Percentiles rank a stretch among this genome's conserved stretches.
These are phyloP conservation scores for Paedocypris micromegethes DNA, from an alignment of 2,797 vertebrate genomes.

Conservation along the genomic window DNA sequence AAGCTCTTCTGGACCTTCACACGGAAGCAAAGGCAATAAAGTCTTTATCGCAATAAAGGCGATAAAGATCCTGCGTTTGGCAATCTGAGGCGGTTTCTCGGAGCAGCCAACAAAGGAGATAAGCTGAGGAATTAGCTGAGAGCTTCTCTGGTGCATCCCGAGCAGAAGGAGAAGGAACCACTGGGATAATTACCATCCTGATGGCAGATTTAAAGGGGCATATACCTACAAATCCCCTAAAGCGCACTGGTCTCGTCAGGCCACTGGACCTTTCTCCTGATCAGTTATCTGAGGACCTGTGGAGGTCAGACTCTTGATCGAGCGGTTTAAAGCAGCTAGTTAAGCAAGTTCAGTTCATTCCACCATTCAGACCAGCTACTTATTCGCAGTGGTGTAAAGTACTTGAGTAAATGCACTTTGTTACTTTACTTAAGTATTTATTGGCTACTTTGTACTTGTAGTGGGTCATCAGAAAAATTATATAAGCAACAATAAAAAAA, in stretches of 20 bases:
- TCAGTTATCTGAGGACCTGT: conserved; percentile 46
- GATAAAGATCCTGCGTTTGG: conserved; percentile 40
- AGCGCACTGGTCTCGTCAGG: conserved; percentile 58
- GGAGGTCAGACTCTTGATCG: conserved; percentile 21
- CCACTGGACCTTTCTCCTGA: conserved; percentile 54
- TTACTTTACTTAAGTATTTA: too few species aligned
- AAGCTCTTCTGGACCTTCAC: conserved; percentile 28
- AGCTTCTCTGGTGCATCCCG: conserved; percentile 24
- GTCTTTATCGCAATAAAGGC: too few species aligned
- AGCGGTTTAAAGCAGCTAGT: background rate
- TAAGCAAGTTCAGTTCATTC: background rate
- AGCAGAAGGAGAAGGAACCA: conserved; percentile 18
- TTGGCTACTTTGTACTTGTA: too few species aligned
- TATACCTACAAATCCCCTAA: conserved; percentile 55
- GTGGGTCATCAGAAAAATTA: too few species aligned
- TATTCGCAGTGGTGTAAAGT: too few species aligned
- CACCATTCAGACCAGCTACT: too few species aligned
- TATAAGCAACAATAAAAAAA: too few species aligned
- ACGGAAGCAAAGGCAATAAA: conserved; percentile 33
- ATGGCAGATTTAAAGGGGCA: conserved; percentile 40
- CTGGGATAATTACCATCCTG: conserved; percentile 37
- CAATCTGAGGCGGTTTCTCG: conserved; percentile 23
- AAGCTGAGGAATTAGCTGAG: conserved; percentile 44
- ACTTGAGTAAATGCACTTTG: too few species aligned
- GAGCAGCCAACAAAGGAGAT: conserved; percentile 40